Evolutionary conservation across 2,888 invertebrate genomes (phyloP), one percentile per base, ranked within the genome.

Genomic region (Pachliopta kotzebuea): DNA sequence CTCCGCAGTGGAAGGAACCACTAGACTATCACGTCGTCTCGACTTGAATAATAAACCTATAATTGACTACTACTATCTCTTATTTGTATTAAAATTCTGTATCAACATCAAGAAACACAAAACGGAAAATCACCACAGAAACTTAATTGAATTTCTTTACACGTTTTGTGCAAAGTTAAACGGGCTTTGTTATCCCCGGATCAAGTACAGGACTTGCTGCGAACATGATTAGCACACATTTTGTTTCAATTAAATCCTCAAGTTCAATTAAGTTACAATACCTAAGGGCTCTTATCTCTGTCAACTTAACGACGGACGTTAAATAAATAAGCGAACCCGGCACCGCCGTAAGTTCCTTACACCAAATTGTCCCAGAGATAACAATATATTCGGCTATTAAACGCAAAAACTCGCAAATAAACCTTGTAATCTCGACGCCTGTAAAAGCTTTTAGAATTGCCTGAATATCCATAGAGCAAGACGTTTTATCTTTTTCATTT

Each of bases 391-490:
- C 53, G 18, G 63, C 29, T 54, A 42, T 59, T 59, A 45, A 55
- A 55, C 29, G 58, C 54, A 63, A 63, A 59, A 59, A 63, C 45
- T 59, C 58, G 26, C 63, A 63, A 63, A 58, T 63, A 63, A 63
- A 63, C 50, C 54, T 26, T 63, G 55, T 63, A 59, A 59, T 63
- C 53, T 63, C n/a, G n/a, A 37, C 52, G n/a, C 49, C 23, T 11
- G 24, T 55, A 57, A 59, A 49, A 59, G 61, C 61, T 62, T 54
- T 49, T 23, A 9, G 57, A 42, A 53, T 63, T 63, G n/a, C 53
- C 37, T 18, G 42, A 62, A 53, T 31, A 26, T 23, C 52, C 37
- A 20, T 42, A 42, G 53, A 52, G 53, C 60, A 29, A 56, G 56
- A 49, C 50, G 52, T 26, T 54, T 58, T 63, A 54, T 29, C 24